Conservation (phyloP, 2,113 vertebrate genomes). For the Zosterops lateralis region DNA sequence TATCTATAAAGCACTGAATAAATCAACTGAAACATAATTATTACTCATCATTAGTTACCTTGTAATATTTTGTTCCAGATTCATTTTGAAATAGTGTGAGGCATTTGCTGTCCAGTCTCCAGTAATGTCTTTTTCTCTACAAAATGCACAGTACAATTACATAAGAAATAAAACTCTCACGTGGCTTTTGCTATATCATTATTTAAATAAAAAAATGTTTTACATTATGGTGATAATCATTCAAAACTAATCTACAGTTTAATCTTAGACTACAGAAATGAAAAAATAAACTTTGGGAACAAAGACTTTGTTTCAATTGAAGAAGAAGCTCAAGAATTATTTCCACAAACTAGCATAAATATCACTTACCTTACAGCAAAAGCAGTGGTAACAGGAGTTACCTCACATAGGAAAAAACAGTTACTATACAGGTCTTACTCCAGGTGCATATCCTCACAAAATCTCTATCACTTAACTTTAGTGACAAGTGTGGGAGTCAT, state of each 20-base stretch:
- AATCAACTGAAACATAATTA: neutral
- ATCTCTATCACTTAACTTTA: neutral
- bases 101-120: constrained; percentile 97
- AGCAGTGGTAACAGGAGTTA: neutral
- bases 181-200: neutral
- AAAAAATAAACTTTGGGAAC: neutral
- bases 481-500: neutral
- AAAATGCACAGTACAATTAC: constrained; percentile 45
- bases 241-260: neutral
- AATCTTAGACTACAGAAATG: neutral
- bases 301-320: neutral
- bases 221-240: neutral
- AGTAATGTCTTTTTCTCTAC: constrained; percentile 97
- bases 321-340: neutral
- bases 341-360: neutral
- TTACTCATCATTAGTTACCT: constrained; percentile 72
- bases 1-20: neutral
- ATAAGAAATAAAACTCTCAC: neutral
- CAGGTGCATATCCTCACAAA: neutral
- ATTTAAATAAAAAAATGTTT: neutral
- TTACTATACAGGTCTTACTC: neutral
- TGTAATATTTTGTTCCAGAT: constrained; percentile 96
- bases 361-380: neutral
- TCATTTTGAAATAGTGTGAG: constrained; percentile 96
- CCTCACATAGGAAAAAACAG: neutral